Base-by-base conservation (phyloP, 2,797 vertebrate species). In the Malacoctenus gilli region DNA sequence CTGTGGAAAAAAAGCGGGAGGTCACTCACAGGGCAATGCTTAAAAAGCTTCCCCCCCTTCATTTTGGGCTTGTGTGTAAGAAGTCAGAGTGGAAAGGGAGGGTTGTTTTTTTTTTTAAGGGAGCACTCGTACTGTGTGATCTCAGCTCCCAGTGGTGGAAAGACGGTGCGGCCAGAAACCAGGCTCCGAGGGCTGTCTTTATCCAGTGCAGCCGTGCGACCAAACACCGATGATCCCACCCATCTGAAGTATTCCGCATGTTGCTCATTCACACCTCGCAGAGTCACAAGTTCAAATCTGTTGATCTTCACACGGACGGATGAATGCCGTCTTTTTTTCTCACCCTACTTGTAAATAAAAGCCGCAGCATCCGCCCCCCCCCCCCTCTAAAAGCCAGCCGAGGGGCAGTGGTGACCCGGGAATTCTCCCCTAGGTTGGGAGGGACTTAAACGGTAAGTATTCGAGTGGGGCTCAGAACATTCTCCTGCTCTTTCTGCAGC, bases 241-340 rank as follows among this genome's bases (percentile, higher is more conserved):
- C 79, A 62, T 63, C 10, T 41, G 38, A 52, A 15, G 41, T 67
- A 48, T 67, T 54, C 60, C 9, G 47, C 57, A 52, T 23, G 35
- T 30, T 44, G 68, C 62, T 32, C 44, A 49, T 65, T 83, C 70
- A 77, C 66, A 72, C 43, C 28, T 20, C 44, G 43, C 37, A 19
- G 71, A 69, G 77, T 77, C 53, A 73, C 11, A 57, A 72, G 84
- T 87, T 83, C 72, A 81, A 74, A 70, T 61, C 59, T 63, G 68
- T 72, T 65, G 54, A 14, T 70, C 68, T 72, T 75, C 47, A 44
- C 46, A 65, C 18, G 9, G 49, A 57, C 35, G 37, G 62, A 18
- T 51, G 57, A 58, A 61, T 25, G 38, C 68, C 23, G 32, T 20
- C 35, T 41, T 55, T 48, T 47, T 48, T 41, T 23, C 30, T 8